Base-by-base conservation (phyloP, 2,797 vertebrate genomes). In the Sebastes nivosus region DNA sequence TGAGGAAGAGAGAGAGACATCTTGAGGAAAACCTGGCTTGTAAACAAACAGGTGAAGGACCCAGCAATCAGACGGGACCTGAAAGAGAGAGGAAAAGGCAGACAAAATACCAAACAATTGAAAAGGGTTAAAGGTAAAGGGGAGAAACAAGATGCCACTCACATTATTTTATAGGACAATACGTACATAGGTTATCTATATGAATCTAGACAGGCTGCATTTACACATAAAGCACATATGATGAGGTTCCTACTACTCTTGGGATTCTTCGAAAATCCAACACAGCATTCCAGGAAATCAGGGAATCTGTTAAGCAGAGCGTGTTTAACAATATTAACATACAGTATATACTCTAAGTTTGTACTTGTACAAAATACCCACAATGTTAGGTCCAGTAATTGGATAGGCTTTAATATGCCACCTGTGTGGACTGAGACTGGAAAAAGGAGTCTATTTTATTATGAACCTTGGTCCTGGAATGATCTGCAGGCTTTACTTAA, bases 391-490 rank as follows among this genome's bases (percentile, higher is more conserved):
- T 50, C 16, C 42, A 50, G 42, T 46, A 46, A 46, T 16, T 46
- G 42, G 42, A 0, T 46, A 46, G 42, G 16, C 16, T 46, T 46
- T 8, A 46, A 46, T 18, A 46, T 46, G 42, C 42, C 42, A 18
- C 16, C 42, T 46, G 16, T 18, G 16, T 18, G 16, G 42, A 46
- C 42, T 46, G 42, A 46, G 42, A 46, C 42, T 50, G 16, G 42
- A 8, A 20, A 20, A 50, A 20, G 7, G 42, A 50, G 42, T 50
- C 16, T 50, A 50, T 50, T 50, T 7, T 50, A 46, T 46, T 46
- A 46, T 46, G 42, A 0, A 1, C 42, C 2, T 50, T 20, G 7
- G 42, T 50, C 3, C 42, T 50, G 0, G 42, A 50, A 50, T 0
- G 42, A 50, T 50, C 16, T 50, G 16, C 16, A 50, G 42, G 16